Base-by-base conservation (phyloP, 2,888 invertebrate species). In the Sinohyriopsis cumingii region DNA sequence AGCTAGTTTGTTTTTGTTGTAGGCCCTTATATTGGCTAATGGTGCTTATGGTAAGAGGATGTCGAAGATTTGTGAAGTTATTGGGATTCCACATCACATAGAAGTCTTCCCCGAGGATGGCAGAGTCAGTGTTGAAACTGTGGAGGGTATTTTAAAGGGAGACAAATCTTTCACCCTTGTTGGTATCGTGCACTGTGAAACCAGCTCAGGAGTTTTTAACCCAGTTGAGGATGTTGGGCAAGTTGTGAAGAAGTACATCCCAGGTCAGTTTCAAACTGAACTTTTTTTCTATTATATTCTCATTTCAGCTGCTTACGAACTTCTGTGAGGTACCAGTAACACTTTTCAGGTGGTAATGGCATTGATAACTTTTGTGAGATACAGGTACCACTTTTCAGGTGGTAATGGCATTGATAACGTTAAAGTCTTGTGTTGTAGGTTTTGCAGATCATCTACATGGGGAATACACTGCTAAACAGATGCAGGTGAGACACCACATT, bases 11-110 rank as follows among this genome's bases (percentile, higher is more conserved):
- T 5, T 45, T 55, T 24, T 24, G 24, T 69, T 72, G 28, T 67
- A 91, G 91, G 90, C 90, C 6, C 78, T 91, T 63, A 82, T 91
- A 61, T 74, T 91, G 33, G 87, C 88, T 64, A 91, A 91, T 80
- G 91, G 91, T 55, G 90, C 91, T 0, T 91, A 91, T 80, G 91
- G 91, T 6, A 86, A 87, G 63, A 84, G 91, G 28, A 89, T 91
- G 86, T 84, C 80, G 25, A 87, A 86, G 72, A 90, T 91, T 53
- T 91, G 91, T 84, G 85, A 88, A 59, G 76, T 84, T 24, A 84
- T 87, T 33, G 81, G 82, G 9, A 86, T 91, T 25, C 79, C 86
- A 0, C 80, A 80, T 55, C 84, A 87, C 6, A 69, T 87, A 7
- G 77, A 89, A 54, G 80, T 84, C 24, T 91, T 90, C 73, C 80